Conservation (phyloP, 2,888 invertebrate species). For the Caenorhabditis sp. region DNA sequence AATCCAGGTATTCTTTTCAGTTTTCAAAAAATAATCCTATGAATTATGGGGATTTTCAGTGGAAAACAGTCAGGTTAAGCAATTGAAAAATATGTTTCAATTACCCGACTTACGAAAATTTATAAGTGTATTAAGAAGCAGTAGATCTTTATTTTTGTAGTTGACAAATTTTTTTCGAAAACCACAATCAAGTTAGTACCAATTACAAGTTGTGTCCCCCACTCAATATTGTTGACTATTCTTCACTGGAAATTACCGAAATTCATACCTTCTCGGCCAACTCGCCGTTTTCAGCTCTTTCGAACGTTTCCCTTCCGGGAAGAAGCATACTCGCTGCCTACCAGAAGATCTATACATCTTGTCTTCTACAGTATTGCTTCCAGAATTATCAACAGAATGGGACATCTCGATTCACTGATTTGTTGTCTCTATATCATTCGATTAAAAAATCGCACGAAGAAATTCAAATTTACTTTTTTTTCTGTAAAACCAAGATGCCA, state of each 20-base stretch:
- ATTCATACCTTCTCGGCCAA: too few species aligned
- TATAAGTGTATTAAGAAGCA: too few species aligned
- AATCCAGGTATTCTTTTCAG: slow-evolving; percentile 1
- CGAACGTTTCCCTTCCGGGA: background rate
- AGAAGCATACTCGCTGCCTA: background rate
- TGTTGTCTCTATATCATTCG: background rate
- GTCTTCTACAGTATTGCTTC: slow-evolving; percentile 3
- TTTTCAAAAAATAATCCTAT: too few species aligned
- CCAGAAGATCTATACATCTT: slow-evolving; percentile 11
- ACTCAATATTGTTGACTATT: too few species aligned
- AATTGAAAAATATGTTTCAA: too few species aligned
- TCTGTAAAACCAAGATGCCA: slow-evolving; percentile 3
- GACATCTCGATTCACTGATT: slow-evolving; percentile 9
- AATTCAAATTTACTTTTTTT: slow-evolving; percentile 2
- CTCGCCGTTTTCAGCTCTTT: slow-evolving; percentile 1
- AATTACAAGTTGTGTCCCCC: too few species aligned
- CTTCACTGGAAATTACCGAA: too few species aligned
- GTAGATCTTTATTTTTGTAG: too few species aligned
- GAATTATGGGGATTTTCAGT: background rate
- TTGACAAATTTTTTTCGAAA: too few species aligned
- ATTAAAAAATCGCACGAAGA: slow-evolving; percentile 11
- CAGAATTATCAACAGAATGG: slow-evolving; percentile 14
- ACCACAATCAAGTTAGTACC: too few species aligned
- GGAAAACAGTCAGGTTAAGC: too few species aligned
- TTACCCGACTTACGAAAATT: too few species aligned